Conservation (phyloP, 2,888 invertebrate genomes). For the Chalcis sispes region DNA sequence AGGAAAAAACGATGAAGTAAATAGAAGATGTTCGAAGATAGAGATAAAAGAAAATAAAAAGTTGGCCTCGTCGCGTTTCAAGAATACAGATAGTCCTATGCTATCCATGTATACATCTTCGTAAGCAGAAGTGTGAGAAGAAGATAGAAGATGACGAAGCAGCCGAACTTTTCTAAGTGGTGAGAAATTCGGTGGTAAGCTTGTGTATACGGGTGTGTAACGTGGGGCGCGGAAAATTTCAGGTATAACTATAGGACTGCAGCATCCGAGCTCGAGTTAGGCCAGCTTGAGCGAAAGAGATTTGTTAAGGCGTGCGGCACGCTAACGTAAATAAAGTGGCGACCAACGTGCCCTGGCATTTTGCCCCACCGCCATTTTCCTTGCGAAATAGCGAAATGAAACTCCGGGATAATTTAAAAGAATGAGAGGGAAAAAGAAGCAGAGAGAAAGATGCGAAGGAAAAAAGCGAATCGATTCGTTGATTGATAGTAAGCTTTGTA, state of each 20-base stretch:
- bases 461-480: no score
- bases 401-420: background rate
- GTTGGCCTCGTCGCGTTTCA: background rate
- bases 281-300: constrained; percentile 5
- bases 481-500: no score
- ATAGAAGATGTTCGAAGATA: no score
- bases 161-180: constrained; percentile 26
- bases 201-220: background rate
- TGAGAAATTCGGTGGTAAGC: background rate
- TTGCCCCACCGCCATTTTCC: background rate
- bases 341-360: constrained; percentile 21
- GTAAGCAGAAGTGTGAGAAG: background rate
- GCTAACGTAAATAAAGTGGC: constrained; percentile 24
- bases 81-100: constrained; percentile 24
- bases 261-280: no score
- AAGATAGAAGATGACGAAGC: no score
- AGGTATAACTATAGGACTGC: no score
- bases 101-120: background rate
- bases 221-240: background rate
- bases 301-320: constrained; percentile 9
- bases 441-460: no score
- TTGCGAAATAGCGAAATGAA: background rate
- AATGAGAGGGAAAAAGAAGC: background rate
- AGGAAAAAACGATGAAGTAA: no score
- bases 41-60: background rate